These are phyloP conservation scores for Characodon lateralis DNA, from an alignment of 2,797 vertebrate genomes.

Conservation along the genomic window DNA sequence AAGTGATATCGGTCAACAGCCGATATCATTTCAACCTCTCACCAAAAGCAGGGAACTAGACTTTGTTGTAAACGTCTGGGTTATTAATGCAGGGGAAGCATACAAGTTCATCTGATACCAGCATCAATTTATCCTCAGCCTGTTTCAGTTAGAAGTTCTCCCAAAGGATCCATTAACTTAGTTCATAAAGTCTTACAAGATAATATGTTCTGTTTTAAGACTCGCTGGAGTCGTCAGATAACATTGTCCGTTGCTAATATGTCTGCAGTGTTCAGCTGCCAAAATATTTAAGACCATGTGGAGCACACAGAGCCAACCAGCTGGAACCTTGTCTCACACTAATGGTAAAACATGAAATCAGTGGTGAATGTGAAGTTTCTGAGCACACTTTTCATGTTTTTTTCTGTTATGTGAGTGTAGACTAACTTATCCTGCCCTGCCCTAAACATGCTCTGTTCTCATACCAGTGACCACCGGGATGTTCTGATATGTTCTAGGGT, in stretches of 20 bases:
- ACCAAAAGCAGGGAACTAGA: conserved; percentile 14
- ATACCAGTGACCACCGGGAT: neutral
- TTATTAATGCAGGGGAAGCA: conserved; percentile 57
- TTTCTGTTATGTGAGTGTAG: neutral
- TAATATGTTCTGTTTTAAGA: conserved; percentile 46
- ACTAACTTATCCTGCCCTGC: neutral
- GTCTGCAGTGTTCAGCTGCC: conserved; percentile 22
- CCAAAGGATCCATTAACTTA: conserved; percentile 50
- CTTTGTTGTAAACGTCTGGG: conserved; percentile 50
- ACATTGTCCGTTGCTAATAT: conserved; percentile 49
- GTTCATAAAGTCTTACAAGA: conserved; percentile 21
- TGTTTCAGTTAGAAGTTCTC: conserved; percentile 30
- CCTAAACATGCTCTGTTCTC: neutral
- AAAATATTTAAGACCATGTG: conserved; percentile 33
- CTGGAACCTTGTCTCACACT: neutral
- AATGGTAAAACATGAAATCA: neutral
- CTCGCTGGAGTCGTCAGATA: conserved; percentile 39
- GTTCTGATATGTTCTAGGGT: neutral
- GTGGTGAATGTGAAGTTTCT: neutral
- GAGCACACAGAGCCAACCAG: conserved; percentile 51
- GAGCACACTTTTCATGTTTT: neutral
- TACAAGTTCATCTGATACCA: conserved; percentile 58
- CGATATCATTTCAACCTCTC: conserved; percentile 36
- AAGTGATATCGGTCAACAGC: conserved; percentile 30
- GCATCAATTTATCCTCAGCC: conserved; percentile 32